Conservation (phyloP, 2,113 vertebrate species). For the Fulmarus glacialis region DNA sequence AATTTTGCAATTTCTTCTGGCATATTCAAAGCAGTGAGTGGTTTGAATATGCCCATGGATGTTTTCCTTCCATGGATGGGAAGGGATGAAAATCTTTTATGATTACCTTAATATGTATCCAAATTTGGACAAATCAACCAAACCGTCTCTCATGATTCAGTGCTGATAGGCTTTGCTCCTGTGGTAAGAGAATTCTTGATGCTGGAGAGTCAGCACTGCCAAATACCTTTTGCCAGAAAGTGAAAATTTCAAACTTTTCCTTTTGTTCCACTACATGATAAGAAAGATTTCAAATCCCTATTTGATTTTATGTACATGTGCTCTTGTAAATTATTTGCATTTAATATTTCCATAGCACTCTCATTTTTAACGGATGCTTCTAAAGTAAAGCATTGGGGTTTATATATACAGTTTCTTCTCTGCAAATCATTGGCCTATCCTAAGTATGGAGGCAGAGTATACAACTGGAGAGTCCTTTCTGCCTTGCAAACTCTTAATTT, state of each 20-base stretch:
- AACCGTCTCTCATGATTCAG: fast-evolving
- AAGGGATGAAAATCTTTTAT: not conserved
- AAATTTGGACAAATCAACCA: not conserved
- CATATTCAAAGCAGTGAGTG: not conserved
- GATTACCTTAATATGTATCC: not conserved
- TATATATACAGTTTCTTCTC: not conserved
- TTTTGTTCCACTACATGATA: not conserved
- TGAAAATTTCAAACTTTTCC: not conserved
- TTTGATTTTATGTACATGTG: not conserved
- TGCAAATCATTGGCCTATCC: not conserved
- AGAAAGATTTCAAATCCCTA: not conserved
- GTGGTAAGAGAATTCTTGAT: not conserved
- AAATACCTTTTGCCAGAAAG: not conserved
- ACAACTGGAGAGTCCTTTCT: not conserved
- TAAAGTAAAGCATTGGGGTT: not conserved
- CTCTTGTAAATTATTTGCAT: not conserved
- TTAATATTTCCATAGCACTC: not conserved
- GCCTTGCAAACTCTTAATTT: not conserved
- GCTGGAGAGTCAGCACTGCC: not conserved
- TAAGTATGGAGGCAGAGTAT: not conserved
- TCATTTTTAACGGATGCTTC: not conserved
- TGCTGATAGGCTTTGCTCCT: not conserved
- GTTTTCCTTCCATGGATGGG: not conserved
- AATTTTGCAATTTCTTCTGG: not conserved
- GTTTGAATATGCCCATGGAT: not conserved